Conservation (phyloP, 2,797 vertebrate genomes). For the Protonibea diacanthus region DNA sequence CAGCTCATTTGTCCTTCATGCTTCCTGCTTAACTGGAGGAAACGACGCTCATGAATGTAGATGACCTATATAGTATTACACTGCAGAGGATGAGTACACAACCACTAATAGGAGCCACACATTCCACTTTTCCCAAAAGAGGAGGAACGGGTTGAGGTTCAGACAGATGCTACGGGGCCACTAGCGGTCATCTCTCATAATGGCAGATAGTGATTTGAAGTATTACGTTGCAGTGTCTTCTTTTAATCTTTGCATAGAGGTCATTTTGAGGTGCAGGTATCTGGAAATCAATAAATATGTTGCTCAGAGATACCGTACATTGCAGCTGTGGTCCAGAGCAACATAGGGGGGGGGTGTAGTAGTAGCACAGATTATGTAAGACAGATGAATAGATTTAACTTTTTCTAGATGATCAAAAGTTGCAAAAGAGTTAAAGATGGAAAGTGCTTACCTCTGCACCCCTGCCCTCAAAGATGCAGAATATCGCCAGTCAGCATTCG, state of each 20-base stretch:
- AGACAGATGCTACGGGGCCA: slow-evolving; percentile 51
- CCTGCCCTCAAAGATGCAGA: slow-evolving; percentile 97
- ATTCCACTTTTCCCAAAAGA: slow-evolving; percentile 47
- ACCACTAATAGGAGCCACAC: slow-evolving; percentile 47
- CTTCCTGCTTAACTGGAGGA: slow-evolving; percentile 78
- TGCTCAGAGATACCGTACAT: background rate
- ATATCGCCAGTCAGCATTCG: slow-evolving; percentile 99
- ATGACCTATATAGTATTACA: slow-evolving; percentile 86
- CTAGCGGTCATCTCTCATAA: slow-evolving; percentile 9
- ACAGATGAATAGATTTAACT: slow-evolving; percentile 12
- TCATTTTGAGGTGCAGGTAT: background rate
- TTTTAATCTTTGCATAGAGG: background rate
- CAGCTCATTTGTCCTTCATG: slow-evolving; percentile 84
- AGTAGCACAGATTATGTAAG: background rate
- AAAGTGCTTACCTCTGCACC: slow-evolving; percentile 94
- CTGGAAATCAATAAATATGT: background rate
- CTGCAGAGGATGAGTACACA: slow-evolving; percentile 70
- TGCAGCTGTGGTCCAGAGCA: background rate
- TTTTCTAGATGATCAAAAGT: slow-evolving; percentile 55
- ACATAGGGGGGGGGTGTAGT: background rate
- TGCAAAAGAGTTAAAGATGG: slow-evolving; percentile 58
- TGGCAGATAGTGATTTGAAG: slow-evolving; percentile 16
- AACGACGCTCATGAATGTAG: slow-evolving; percentile 73
- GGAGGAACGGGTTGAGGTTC: slow-evolving; percentile 37
- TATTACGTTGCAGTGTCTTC: slow-evolving; percentile 9